A percentile compares a stretch with the other conserved stretches of the same genome.
Evolutionary conservation across 2,113 vertebrate genomes (phyloP).

Genomic region (Phaetusa simplex): DNA sequence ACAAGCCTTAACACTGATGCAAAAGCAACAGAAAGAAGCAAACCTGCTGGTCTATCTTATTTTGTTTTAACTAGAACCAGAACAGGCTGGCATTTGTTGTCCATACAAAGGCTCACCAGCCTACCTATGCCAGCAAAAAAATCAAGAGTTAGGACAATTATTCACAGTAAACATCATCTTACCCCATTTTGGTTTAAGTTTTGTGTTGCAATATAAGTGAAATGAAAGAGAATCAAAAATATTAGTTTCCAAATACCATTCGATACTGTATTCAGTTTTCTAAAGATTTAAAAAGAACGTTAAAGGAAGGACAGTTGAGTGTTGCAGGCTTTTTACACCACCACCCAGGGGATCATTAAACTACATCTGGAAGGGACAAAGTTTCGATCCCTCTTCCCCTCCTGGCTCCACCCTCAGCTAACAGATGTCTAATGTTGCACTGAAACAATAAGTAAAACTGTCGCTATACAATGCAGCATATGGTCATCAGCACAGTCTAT

Average conservation of each 20-base stretch:
- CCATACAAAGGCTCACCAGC: neutral
- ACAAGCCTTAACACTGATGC: neutral
- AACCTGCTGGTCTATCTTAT: slow-evolving; percentile 39
- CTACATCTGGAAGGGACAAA: neutral
- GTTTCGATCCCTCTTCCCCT: neutral
- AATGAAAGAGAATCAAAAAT: neutral
- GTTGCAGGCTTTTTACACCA: neutral
- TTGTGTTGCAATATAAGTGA: neutral
- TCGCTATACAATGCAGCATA: neutral
- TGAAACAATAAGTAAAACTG: neutral
- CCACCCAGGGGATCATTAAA: neutral
- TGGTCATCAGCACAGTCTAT: neutral
- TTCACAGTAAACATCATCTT: neutral
- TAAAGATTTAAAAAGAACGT: neutral
- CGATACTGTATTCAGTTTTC: neutral
- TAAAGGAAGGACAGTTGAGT: neutral
- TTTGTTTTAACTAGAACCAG: slow-evolving; percentile 27
- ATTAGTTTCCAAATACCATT: neutral
- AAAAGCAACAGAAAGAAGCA: slow-evolving; percentile 32
- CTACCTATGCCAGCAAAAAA: slow-evolving; percentile 13
- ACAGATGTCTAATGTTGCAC: neutral
- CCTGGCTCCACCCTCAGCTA: rapidly evolving
- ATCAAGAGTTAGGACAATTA: neutral
- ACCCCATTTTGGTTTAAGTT: neutral
- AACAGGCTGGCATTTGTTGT: neutral